Percentiles rank a stretch among this genome's conserved stretches.
These are phyloP conservation scores for Buceros bicornis DNA, from an alignment of 2,797 vertebrate species.

Conservation along the genomic window DNA sequence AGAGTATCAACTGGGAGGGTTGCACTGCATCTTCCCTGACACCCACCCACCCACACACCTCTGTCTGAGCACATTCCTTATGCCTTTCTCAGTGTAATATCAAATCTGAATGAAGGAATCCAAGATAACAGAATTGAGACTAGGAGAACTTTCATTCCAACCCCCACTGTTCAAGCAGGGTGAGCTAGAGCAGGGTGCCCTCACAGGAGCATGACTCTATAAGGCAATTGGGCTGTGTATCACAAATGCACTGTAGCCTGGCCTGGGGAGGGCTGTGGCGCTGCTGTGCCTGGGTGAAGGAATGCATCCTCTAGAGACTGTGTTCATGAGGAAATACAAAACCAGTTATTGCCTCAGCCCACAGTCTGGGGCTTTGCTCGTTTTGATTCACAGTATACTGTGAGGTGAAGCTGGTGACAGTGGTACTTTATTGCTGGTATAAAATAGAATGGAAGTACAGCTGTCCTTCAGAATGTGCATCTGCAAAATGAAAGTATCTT, in stretches of 20 bases:
- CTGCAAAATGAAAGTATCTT: background rate
- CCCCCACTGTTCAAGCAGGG: background rate
- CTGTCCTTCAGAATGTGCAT: background rate
- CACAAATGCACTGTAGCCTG: background rate
- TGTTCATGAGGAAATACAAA: background rate
- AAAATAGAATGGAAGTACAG: background rate
- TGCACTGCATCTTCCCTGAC: background rate
- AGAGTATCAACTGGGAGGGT: background rate
- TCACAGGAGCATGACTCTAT: background rate
- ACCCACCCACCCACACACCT: too few species aligned
- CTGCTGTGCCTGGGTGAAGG: background rate
- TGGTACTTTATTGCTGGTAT: background rate
- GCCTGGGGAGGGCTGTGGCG: background rate
- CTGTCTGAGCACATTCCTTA: background rate
- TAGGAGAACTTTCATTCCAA: background rate
- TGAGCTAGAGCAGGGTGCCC: background rate
- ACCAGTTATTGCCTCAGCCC: background rate
- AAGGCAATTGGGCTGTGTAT: background rate
- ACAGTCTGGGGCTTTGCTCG: background rate
- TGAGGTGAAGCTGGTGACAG: background rate
- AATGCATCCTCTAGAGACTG: background rate
- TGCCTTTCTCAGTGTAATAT: background rate
- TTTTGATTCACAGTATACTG: background rate
- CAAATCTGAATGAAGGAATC: background rate
- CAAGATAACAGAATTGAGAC: background rate